phyloP scores from a whole-genome alignment of 2,797 vertebrate genomes.

The Phaenicophaeus curvirostris region DNA sequence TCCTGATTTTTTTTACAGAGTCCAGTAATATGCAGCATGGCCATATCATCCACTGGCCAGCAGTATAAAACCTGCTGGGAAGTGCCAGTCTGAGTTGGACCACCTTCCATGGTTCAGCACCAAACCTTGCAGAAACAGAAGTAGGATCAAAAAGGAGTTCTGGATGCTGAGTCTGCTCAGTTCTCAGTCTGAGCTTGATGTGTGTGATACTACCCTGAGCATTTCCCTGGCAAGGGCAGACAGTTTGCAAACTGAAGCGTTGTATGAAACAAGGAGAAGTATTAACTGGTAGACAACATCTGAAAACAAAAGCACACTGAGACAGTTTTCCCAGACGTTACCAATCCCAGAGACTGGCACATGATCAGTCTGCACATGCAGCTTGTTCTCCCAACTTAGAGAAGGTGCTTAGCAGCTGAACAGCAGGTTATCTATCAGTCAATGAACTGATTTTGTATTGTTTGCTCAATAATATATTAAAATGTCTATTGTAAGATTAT shows the following conservation, averaged over 20 bases:
- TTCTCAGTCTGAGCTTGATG: background rate
- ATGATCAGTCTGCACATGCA: background rate
- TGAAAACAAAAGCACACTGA: background rate
- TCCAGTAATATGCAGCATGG: background rate
- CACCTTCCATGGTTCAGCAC: rapidly evolving
- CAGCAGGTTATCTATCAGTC: background rate
- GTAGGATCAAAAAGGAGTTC: background rate
- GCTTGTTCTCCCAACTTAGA: background rate
- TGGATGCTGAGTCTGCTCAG: background rate
- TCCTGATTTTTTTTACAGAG: background rate
- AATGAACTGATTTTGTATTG: background rate
- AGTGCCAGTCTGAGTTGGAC: background rate
- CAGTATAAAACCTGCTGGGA: background rate
- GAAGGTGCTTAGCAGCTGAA: background rate
- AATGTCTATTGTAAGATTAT: background rate
- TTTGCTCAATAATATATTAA: background rate
- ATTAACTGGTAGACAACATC: rapidly evolving
- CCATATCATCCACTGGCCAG: background rate
- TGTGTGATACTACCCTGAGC: rapidly evolving
- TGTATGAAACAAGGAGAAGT: background rate
- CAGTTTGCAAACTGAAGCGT: background rate
- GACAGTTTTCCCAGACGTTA: background rate
- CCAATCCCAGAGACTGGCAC: rapidly evolving
- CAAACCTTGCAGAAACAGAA: background rate
- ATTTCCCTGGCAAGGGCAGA: background rate